phyloP scores from a whole-genome alignment of 2,113 vertebrate genomes.

The Leptodactylus fuscus region DNA sequence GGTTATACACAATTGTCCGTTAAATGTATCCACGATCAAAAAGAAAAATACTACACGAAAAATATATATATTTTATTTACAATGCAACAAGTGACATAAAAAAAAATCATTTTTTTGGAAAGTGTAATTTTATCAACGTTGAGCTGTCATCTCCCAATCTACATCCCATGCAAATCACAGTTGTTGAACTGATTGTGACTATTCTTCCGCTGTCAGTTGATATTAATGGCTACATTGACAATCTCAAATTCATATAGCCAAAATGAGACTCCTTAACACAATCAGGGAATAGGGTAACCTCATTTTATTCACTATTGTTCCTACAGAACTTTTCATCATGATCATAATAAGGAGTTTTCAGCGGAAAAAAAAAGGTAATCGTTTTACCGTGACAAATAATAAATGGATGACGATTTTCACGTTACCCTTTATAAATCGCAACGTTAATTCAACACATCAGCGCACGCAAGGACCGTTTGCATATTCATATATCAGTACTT shows the following conservation, averaged over 20 bases:
- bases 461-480: neutral
- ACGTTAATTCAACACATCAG: neutral
- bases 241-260: constrained; percentile 56
- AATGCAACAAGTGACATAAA: neutral
- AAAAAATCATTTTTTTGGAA: neutral
- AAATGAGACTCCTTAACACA: constrained; percentile 54
- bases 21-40: neutral
- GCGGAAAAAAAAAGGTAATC: neutral
- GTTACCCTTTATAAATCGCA: neutral
- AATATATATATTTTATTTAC: neutral
- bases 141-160: neutral
- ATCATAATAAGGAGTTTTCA: constrained; percentile 15
- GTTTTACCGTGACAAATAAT: constrained; percentile 23
- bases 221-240: constrained; percentile 59
- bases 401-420: neutral
- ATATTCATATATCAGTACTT: neutral
- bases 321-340: constrained; percentile 48
- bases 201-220: constrained; percentile 57
- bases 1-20: neutral
- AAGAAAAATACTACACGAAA: too few species aligned
- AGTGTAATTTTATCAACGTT: constrained; percentile 6
- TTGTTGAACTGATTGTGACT: constrained; percentile 56
- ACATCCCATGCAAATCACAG: constrained; percentile 46
- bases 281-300: constrained; percentile 52
- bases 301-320: constrained; percentile 38